phyloP scores from a whole-genome alignment of 2,113 vertebrate species.

The Neogobius melanostomus region DNA sequence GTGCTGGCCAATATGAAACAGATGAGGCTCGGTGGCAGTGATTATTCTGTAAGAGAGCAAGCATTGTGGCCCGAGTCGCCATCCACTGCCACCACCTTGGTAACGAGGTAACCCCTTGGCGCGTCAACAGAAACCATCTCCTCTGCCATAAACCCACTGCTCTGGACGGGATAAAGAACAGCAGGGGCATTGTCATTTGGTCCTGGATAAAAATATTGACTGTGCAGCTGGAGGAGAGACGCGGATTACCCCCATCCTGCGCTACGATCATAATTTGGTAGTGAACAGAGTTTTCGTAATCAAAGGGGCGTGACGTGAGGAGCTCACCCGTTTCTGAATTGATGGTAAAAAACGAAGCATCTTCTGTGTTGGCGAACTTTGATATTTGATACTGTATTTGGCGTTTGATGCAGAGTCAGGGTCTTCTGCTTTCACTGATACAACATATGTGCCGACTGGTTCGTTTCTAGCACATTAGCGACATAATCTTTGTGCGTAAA shows the following conservation, averaged over 20 bases:
- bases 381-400: constrained; percentile 61
- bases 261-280: constrained; percentile 65
- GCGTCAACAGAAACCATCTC: constrained; percentile 75
- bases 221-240: constrained; percentile 58
- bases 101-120: constrained; percentile 79
- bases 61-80: constrained; percentile 74
- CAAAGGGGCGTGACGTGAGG: constrained; percentile 64
- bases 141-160: constrained; percentile 66
- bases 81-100: constrained; percentile 80
- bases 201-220: constrained; percentile 68
- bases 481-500: constrained; percentile 62
- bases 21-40: constrained; percentile 55
- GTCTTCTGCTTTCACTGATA: constrained; percentile 62
- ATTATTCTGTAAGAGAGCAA: constrained; percentile 72
- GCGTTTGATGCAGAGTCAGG: constrained; percentile 60
- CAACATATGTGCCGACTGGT: constrained; percentile 58
- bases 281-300: constrained; percentile 68
- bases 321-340: constrained; percentile 69
- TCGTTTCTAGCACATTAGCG: constrained; percentile 70
- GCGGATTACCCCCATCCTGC: constrained; percentile 63
- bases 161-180: constrained; percentile 68
- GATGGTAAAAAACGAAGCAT: constrained; percentile 61
- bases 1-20: constrained; percentile 67
- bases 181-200: constrained; percentile 67
- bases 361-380: constrained; percentile 38